A percentile compares a stretch with the other conserved stretches of the same genome.
phyloP scores from a whole-genome alignment of 2,113 vertebrate genomes.

The Mirounga angustirostris region DNA sequence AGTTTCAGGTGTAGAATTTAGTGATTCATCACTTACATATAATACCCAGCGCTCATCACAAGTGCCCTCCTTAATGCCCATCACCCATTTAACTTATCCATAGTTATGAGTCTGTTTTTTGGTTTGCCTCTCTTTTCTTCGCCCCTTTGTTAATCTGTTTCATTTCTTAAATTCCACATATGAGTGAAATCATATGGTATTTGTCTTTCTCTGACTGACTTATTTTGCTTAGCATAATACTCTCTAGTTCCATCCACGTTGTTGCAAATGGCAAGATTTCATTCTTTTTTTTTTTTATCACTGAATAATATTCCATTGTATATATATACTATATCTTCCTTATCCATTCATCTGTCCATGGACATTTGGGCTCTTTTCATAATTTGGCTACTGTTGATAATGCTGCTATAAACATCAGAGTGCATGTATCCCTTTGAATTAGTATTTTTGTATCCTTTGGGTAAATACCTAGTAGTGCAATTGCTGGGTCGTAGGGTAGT shows the following conservation, averaged over 20 bases:
- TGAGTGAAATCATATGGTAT: neutral
- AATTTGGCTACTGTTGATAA: neutral
- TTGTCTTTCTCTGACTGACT: neutral
- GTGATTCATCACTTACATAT: neutral
- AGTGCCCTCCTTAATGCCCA: neutral
- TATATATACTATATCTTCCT: neutral
- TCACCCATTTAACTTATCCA: neutral
- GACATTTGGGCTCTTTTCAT: neutral
- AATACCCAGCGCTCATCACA: neutral
- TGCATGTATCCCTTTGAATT: neutral
- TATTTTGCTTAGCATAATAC: neutral
- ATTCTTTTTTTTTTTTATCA: neutral
- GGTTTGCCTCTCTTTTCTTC: neutral
- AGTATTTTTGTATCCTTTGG: neutral
- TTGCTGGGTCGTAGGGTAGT: neutral
- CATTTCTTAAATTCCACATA: neutral
- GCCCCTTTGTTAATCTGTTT: neutral
- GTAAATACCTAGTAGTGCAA: neutral
- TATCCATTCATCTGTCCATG: neutral
- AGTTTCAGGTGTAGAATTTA: neutral
- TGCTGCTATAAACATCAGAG: neutral
- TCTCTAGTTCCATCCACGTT: neutral
- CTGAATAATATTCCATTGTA: neutral
- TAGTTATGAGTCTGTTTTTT: neutral
- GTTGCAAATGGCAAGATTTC: neutral